Conservation (phyloP, 37 sponge, comb jelly and placozoan genomes). For the Lycopodina hypogea region DNA sequence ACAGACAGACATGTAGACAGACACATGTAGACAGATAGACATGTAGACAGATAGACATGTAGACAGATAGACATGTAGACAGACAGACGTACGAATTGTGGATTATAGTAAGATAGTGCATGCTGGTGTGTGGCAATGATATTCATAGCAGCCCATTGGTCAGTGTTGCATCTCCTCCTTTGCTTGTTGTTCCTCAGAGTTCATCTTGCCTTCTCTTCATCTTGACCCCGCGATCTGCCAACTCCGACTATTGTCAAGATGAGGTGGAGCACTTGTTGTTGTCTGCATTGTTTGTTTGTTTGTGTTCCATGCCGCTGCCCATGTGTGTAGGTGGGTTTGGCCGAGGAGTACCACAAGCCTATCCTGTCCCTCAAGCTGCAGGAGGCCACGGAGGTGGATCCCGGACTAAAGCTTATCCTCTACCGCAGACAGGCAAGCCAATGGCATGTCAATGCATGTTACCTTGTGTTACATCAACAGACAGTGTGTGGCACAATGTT, state of each 20-base stretch:
- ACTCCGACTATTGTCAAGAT: constrained; percentile 67
- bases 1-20: too few species aligned
- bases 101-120: too few species aligned
- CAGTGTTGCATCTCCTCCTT: too few species aligned
- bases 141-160: too few species aligned
- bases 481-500: not conserved
- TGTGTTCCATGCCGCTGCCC: not conserved
- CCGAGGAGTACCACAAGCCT: constrained; percentile 69
- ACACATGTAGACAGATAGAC: too few species aligned
- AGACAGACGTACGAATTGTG: too few species aligned
- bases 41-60: too few species aligned
- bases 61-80: too few species aligned
- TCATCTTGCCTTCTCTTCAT: constrained; percentile 39
- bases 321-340: constrained; percentile 49
- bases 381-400: constrained; percentile 50
- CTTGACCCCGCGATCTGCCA: constrained; percentile 56
- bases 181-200: too few species aligned
- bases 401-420: constrained; percentile 69
- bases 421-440: constrained; percentile 54
- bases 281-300: not conserved
- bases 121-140: too few species aligned
- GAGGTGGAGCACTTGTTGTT: constrained; percentile 38
- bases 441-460: not conserved
- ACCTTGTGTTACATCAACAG: not conserved
- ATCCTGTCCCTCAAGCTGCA: constrained; percentile 43